These are phyloP conservation scores for Xanthorhoe designata DNA, from an alignment of 2,888 invertebrate genomes.

Conservation along the genomic window DNA sequence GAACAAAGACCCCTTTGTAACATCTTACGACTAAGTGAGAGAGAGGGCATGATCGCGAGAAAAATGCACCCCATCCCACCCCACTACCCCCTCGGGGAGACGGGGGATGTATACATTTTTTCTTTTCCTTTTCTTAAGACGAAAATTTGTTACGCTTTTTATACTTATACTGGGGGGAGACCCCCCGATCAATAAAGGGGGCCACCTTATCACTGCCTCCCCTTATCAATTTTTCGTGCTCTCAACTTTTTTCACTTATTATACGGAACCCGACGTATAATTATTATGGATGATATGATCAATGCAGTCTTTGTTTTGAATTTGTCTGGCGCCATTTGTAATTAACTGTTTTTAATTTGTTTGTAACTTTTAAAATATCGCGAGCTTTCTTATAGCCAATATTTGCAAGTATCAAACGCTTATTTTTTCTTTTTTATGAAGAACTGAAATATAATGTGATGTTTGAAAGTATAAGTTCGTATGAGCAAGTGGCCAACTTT, in stretches of 20 bases:
- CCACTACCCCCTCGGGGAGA: constrained; percentile 39
- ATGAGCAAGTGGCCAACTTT: no score
- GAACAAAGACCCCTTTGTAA: constrained; percentile 82
- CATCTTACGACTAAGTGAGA: constrained; percentile 72
- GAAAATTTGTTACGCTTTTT: constrained; percentile 86
- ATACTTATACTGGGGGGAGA: constrained; percentile 78
- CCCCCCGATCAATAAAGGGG: constrained; percentile 75
- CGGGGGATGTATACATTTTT: constrained; percentile 84
- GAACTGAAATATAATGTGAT: no score
- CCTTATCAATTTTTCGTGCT: constrained; percentile 84
- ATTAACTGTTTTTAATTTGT: background rate
- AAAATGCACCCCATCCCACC: constrained; percentile 71
- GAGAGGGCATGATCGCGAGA: constrained; percentile 71
- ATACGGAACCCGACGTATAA: constrained; percentile 65
- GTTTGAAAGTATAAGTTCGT: no score
- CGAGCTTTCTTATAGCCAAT: no score
- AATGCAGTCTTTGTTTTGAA: constrained; percentile 40
- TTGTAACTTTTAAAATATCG: background rate
- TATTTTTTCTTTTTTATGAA: no score
- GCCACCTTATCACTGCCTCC: constrained; percentile 73
- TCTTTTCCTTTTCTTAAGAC: constrained; percentile 86
- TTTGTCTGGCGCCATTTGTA: constrained; percentile 34
- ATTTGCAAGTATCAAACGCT: no score
- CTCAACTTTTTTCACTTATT: constrained; percentile 65
- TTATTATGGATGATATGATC: constrained; percentile 57